Evolutionary conservation across 2,888 invertebrate genomes (phyloP).

Genomic region (Cephus spinipes): DNA sequence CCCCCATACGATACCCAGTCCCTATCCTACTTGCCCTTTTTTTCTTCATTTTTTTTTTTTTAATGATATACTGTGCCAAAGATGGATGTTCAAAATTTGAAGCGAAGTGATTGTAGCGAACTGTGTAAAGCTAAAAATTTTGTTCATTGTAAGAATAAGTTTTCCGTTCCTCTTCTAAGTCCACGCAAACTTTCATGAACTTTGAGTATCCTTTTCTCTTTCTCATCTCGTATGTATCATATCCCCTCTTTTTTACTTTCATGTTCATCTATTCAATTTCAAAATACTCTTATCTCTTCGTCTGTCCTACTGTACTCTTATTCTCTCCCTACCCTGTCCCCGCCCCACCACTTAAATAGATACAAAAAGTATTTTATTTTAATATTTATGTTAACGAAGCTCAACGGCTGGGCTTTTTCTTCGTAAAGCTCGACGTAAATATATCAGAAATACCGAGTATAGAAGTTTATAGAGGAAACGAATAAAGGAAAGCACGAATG

Average conservation of each 20-base stretch:
- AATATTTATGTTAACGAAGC: neutral
- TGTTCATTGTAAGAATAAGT: constrained; percentile 34
- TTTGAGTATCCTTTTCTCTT: neutral
- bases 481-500: neutral
- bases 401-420: neutral
- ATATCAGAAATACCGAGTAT: neutral
- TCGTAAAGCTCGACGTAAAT: neutral
- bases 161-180: constrained; percentile 7
- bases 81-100: constrained; percentile 59
- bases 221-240: neutral
- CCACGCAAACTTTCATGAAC: neutral
- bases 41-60: constrained; percentile 35
- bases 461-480: neutral
- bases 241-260: neutral
- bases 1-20: neutral
- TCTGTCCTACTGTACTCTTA: neutral
- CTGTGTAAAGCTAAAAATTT: constrained; percentile 42
- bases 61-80: constrained; percentile 58
- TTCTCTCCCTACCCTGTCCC: neutral
- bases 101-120: constrained; percentile 37
- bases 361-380: neutral
- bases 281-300: neutral
- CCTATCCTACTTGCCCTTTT: constrained; percentile 4
- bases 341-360: neutral
- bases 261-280: neutral